Evolutionary conservation across 2,113 vertebrate species (phyloP), one percentile per base, ranked within the genome.

Genomic region (Trinectes maculatus): DNA sequence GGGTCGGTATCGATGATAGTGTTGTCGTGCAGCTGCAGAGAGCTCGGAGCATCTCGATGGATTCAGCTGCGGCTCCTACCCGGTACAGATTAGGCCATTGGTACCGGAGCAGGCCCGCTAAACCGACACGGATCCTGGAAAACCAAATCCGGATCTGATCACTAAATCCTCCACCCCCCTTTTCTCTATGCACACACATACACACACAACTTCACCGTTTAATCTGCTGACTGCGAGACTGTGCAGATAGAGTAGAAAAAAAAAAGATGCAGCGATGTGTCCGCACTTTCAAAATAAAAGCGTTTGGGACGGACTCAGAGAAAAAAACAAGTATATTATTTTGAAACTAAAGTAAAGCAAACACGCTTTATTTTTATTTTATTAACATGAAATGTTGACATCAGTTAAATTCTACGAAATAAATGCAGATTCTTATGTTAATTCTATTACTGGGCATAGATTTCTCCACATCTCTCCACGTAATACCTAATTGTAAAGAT

Each of bases 21-120:
- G 74, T 73, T 49, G 11, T 70, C 26, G 46, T 79, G 77, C 79
- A 58, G 84, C 76, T 74, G 75, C 74, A 43, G 72, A 62, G 71
- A 73, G 68, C 86, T 58, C 85, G 68, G 86, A 69, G 90, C 92
- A 93, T 93, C 90, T 90, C 91, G 89, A 47, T 80, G 75, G 74
- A 37, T 75, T 53, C 71, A 12, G 70, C 80, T 57, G 79, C 77
- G 63, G 64, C 67, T 31, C 60, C 15, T 56, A 37, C 61, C 61
- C 54, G 39, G 58, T 25, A n/a, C 29, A 15, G 28, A 59, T 63
- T 54, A 60, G 77, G 69, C 71, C 84, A 69, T n/a, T 75, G 34
- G 52, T 74, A n/a, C 25, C 71, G 44, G 21, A 34, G 44, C 44
- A 4, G 62, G 15, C 52, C 70, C 16, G 29, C 58, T 1, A 24